phyloP scores from a whole-genome alignment of 2,797 vertebrate genomes.

The Oreochromis mossambicus region DNA sequence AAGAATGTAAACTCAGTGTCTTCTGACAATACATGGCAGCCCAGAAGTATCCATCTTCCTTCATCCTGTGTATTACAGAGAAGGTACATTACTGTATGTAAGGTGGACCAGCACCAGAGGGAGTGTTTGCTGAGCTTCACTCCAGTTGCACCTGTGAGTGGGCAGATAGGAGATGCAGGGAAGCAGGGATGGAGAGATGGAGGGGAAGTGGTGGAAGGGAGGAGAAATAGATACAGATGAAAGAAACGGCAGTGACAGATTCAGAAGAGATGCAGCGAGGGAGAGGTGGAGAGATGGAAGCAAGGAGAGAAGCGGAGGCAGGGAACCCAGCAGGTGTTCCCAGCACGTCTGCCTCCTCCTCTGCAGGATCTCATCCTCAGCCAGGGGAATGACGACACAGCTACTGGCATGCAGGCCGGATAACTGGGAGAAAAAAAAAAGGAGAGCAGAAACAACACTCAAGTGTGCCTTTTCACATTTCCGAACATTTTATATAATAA shows the following conservation, averaged over 20 bases:
- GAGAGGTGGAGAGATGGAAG: slow-evolving; percentile 47
- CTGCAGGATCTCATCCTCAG: slow-evolving; percentile 43
- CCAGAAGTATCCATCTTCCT: slow-evolving; percentile 9
- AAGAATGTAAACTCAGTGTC: slow-evolving; percentile 25
- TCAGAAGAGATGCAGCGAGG: slow-evolving; percentile 31
- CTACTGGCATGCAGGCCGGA: slow-evolving; percentile 24
- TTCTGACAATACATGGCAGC: slow-evolving; percentile 20
- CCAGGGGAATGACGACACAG: slow-evolving; percentile 33
- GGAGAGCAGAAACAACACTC: background rate
- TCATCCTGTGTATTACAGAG: slow-evolving; percentile 23
- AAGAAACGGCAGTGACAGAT: slow-evolving; percentile 61
- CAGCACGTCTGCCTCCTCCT: slow-evolving; percentile 43
- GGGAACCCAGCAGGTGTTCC: slow-evolving; percentile 64
- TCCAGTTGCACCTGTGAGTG: slow-evolving; percentile 39
- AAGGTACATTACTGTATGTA: slow-evolving; percentile 23
- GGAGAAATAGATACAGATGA: slow-evolving; percentile 55
- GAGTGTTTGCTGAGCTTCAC: slow-evolving; percentile 29
- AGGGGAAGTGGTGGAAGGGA: slow-evolving; percentile 3
- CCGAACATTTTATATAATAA: background rate
- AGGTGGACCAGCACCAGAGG: slow-evolving; percentile 46
- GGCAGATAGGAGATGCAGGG: slow-evolving; percentile 16
- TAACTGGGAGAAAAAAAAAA: background rate
- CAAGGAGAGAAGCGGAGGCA: slow-evolving; percentile 39
- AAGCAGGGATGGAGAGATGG: slow-evolving; percentile 21
- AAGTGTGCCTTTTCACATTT: background rate